These are phyloP conservation scores for Dryobotodes eremita DNA, from an alignment of 2,888 invertebrate genomes.

Conservation along the genomic window DNA sequence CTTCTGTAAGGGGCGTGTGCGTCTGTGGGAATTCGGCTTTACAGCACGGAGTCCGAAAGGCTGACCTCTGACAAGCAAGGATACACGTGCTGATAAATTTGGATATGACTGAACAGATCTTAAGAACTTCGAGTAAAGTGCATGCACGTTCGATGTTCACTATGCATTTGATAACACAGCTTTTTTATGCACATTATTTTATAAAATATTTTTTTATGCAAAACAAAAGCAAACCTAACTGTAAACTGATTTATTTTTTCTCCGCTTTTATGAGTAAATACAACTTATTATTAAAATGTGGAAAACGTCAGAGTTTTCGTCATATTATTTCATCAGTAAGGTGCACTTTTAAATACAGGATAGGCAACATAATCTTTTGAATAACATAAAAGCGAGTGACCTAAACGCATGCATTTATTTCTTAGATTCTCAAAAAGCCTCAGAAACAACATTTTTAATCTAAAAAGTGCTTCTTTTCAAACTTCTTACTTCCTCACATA, in stretches of 20 bases:
- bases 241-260: not conserved
- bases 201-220: not conserved
- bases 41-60: not conserved
- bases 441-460: not conserved
- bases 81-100: not conserved
- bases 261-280: not conserved
- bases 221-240: not conserved
- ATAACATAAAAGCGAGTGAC: not conserved
- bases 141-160: constrained; percentile 42
- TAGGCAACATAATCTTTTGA: not conserved
- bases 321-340: not conserved
- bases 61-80: too few species aligned
- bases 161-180: constrained; percentile 36
- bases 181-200: constrained; percentile 31
- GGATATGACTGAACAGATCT: not conserved
- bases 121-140: not conserved
- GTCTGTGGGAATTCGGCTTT: not conserved
- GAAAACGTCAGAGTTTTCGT: not conserved
- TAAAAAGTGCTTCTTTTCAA: not conserved
- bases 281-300: constrained; percentile 4
- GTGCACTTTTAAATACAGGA: not conserved
- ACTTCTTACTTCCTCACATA: not conserved
- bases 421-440: not conserved
- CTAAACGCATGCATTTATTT: not conserved
- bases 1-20: not conserved